phyloP scores from a whole-genome alignment of 2,113 vertebrate genomes.

The Leuciscus idus region DNA sequence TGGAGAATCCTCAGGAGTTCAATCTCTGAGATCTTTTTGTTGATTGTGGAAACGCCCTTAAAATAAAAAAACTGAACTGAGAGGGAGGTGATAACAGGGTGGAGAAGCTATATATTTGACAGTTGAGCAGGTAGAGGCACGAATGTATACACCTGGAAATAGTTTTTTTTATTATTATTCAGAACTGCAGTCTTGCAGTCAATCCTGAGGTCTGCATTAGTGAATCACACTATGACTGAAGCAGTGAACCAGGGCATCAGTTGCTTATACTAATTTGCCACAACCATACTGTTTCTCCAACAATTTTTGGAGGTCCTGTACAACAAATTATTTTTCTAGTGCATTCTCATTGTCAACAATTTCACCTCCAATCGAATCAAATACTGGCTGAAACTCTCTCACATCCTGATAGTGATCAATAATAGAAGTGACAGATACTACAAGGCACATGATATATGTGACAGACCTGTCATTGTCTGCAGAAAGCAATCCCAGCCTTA shows the following conservation, averaged over 20 bases:
- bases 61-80: not conserved
- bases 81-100: not conserved
- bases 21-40: not conserved
- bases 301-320: too few relatives aligned
- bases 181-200: not conserved
- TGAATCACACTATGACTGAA: not conserved
- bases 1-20: not conserved
- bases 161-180: not conserved
- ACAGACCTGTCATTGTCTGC: not conserved
- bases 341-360: not conserved
- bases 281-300: not conserved
- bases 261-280: not conserved
- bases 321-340: not conserved
- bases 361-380: too few relatives aligned
- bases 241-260: not conserved
- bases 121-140: not conserved
- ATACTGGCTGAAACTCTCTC: too few relatives aligned
- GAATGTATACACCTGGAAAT: not conserved
- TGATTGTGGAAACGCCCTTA: not conserved
- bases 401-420: too few relatives aligned
- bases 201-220: not conserved
- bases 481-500: not conserved
- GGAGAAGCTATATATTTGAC: not conserved
- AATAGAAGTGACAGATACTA: not conserved
- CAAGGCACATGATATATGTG: not conserved